Conservation (phyloP, 1,140 invertebrate genomes). For the Onthophagus taurus region DNA sequence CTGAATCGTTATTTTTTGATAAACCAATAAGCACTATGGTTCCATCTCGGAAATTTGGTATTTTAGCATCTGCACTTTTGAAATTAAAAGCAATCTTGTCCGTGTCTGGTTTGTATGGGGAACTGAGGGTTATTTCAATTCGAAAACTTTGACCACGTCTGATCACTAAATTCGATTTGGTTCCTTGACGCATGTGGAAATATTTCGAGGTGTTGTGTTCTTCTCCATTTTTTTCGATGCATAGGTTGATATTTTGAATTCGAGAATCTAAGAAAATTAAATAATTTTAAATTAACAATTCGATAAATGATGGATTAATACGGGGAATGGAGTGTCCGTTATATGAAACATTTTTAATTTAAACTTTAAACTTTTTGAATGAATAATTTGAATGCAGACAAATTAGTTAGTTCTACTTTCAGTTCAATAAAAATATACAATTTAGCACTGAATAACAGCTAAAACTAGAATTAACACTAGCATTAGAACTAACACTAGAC, state of each 20-base stretch:
- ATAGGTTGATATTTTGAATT: not conserved
- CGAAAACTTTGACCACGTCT: slow-evolving; percentile 7
- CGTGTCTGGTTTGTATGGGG: not conserved
- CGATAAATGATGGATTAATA: too few species aligned
- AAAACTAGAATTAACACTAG: too few species aligned
- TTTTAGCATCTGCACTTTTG: slow-evolving; percentile 4
- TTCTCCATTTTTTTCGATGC: slow-evolving; percentile 1
- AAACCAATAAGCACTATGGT: not conserved
- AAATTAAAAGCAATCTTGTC: slow-evolving; percentile 4
- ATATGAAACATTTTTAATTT: too few species aligned
- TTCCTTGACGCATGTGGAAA: not conserved
- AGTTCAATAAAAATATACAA: too few species aligned
- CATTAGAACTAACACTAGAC: too few species aligned
- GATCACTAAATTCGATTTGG: not conserved
- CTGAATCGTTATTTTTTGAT: slow-evolving; percentile 23
- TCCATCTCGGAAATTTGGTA: slow-evolving; percentile 2
- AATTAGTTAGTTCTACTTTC: too few species aligned
- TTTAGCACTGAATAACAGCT: too few species aligned
- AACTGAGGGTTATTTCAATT: slow-evolving; percentile 1
- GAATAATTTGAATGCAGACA: too few species aligned
- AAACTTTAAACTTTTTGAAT: too few species aligned
- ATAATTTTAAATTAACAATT: too few species aligned
- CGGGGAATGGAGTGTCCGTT: too few species aligned
- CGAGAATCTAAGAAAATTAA: too few species aligned
- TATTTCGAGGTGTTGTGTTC: slow-evolving; percentile 6